phyloP scores from a whole-genome alignment of 2,797 vertebrate genomes.

The Notolabrus celidotus region DNA sequence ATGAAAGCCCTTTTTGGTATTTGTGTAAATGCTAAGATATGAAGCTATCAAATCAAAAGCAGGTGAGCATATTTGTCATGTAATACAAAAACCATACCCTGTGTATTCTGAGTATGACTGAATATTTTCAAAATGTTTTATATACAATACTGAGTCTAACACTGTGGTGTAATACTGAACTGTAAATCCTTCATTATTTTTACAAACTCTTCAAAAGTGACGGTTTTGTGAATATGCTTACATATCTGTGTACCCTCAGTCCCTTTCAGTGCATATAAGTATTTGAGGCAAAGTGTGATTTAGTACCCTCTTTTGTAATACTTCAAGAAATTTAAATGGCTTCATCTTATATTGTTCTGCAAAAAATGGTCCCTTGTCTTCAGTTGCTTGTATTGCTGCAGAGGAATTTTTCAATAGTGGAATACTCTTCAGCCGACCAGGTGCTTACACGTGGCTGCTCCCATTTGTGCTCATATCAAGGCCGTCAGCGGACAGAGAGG shows the following conservation, averaged over 20 bases:
- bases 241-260: constrained; percentile 36
- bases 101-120: constrained; percentile 41
- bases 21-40: constrained; percentile 54
- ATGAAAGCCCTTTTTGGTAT: constrained; percentile 50
- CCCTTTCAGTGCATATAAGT: constrained; percentile 63
- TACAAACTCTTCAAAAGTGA: constrained; percentile 23
- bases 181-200: constrained; percentile 32
- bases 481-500: constrained; percentile 92
- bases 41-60: constrained; percentile 58
- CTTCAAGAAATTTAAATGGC: constrained; percentile 23
- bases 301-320: constrained; percentile 18
- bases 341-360: constrained; percentile 23
- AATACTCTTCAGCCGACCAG: constrained; percentile 20
- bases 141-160: constrained; percentile 20
- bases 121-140: constrained; percentile 40
- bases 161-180: constrained; percentile 28
- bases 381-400: constrained; percentile 13
- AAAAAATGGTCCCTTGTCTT: constrained; percentile 26
- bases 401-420: constrained; percentile 31
- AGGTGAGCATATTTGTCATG: constrained; percentile 37
- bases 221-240: constrained; percentile 16
- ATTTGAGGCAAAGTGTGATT: constrained; percentile 30
- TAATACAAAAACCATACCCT: constrained; percentile 42
- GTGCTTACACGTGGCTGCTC: constrained; percentile 82
- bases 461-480: constrained; percentile 78